A percentile compares a stretch with the other conserved stretches of the same genome.
These are phyloP conservation scores for Nomia melanderi DNA, from an alignment of 1,140 invertebrate species.

Conservation along the genomic window DNA sequence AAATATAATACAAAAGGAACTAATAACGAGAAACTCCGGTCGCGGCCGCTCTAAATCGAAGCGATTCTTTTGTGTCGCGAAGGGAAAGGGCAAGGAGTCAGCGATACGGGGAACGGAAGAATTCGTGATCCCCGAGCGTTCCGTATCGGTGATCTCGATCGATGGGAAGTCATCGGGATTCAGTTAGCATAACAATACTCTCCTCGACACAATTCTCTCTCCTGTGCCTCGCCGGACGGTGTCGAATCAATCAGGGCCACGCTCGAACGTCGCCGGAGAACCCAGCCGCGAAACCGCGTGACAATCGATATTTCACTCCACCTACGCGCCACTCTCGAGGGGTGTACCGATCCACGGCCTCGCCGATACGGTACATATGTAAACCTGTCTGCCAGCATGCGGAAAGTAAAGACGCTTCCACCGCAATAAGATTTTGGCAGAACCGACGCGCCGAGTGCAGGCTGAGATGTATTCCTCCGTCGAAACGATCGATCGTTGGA, in stretches of 20 bases:
- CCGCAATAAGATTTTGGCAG: slow-evolving; percentile 61
- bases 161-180: slow-evolving; percentile 63
- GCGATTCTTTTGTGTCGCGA: neutral
- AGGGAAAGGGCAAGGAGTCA: neutral
- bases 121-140: slow-evolving; percentile 50
- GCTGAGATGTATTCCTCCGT: too few relatives aligned
- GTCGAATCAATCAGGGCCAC: slow-evolving; percentile 61
- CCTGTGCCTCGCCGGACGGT: slow-evolving; percentile 21
- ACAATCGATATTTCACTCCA: slow-evolving; percentile 60
- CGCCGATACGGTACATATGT: neutral
- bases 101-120: slow-evolving; percentile 47
- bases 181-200: slow-evolving; percentile 65
- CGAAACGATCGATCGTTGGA: too few relatives aligned
- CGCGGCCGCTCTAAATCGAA: neutral
- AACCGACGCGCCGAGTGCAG: neutral
- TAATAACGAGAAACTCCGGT: slow-evolving; percentile 23
- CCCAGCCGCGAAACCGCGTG: slow-evolving; percentile 56
- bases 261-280: slow-evolving; percentile 48
- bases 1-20: slow-evolving; percentile 15
- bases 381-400: slow-evolving; percentile 33
- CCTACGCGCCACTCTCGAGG: neutral
- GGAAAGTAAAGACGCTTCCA: slow-evolving; percentile 65
- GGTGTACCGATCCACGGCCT: neutral
- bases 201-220: slow-evolving; percentile 43
- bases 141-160: slow-evolving; percentile 55